A percentile compares a stretch with the other conserved stretches of the same genome.
phyloP scores from a whole-genome alignment of 2,888 invertebrate genomes.

The Caenorhabditis sp. region DNA sequence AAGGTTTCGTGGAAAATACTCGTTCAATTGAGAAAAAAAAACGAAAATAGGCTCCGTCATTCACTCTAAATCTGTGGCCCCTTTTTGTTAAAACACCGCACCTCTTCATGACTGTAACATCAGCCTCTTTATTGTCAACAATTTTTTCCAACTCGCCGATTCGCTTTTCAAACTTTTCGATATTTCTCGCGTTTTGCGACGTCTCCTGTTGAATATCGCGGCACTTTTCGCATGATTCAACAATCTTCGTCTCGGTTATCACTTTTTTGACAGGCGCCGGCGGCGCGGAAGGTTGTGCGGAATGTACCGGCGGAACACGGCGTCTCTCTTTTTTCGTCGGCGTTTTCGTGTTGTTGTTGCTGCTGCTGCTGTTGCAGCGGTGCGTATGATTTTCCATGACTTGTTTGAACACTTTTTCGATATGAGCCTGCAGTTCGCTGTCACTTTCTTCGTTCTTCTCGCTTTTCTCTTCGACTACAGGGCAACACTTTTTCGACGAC shows the following conservation, averaged over 20 bases:
- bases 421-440: not conserved
- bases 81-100: not conserved
- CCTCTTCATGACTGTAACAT: not conserved
- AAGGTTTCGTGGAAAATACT: no score
- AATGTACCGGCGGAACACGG: not conserved
- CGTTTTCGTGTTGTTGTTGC: not conserved
- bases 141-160: not conserved
- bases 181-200: not conserved
- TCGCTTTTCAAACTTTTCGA: not conserved
- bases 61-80: no score
- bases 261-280: not conserved
- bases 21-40: no score
- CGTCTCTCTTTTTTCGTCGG: no score
- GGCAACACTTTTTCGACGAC: no score
- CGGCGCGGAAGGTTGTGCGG: not conserved
- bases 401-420: not conserved
- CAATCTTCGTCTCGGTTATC: not conserved
- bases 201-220: not conserved
- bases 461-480: not conserved
- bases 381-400: not conserved
- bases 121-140: not conserved
- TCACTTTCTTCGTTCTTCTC: not conserved
- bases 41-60: no score
- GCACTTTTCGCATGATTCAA: not conserved
- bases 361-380: not conserved